phyloP scores from a whole-genome alignment of 1,140 invertebrate genomes.

The Wiebesia pumilae region DNA sequence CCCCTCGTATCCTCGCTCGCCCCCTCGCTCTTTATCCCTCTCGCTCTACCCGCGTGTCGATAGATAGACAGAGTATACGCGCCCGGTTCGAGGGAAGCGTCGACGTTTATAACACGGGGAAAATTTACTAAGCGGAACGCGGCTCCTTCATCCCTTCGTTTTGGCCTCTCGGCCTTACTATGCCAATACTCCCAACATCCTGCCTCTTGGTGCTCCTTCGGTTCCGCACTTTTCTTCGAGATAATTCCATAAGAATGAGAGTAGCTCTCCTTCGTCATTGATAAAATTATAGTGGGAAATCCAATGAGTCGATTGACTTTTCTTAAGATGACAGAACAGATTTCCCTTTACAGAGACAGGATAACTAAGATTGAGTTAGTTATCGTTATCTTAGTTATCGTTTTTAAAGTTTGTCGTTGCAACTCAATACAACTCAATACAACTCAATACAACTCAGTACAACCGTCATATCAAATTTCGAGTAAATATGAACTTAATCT shows the following conservation, averaged over 20 bases:
- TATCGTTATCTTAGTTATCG: neutral
- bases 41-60: neutral
- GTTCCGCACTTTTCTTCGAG: neutral
- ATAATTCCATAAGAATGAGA: slow-evolving; percentile 1
- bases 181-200: neutral
- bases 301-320: slow-evolving; percentile 24
- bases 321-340: neutral
- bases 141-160: slow-evolving; percentile 19
- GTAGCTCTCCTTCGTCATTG: slow-evolving; percentile 3
- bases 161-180: neutral
- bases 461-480: neutral
- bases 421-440: neutral
- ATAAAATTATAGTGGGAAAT: slow-evolving; percentile 34
- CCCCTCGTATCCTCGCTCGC: no score
- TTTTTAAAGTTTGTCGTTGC: neutral
- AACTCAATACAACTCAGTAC: no score
- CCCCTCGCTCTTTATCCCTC: neutral
- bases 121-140: neutral
- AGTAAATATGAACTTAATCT: neutral
- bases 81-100: neutral
- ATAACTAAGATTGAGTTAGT: no score
- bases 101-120: neutral
- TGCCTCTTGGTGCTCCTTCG: neutral
- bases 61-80: neutral
- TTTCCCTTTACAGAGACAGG: neutral